Conservation (phyloP, 2,113 vertebrate genomes). For the Rhagologus leucostigma region DNA sequence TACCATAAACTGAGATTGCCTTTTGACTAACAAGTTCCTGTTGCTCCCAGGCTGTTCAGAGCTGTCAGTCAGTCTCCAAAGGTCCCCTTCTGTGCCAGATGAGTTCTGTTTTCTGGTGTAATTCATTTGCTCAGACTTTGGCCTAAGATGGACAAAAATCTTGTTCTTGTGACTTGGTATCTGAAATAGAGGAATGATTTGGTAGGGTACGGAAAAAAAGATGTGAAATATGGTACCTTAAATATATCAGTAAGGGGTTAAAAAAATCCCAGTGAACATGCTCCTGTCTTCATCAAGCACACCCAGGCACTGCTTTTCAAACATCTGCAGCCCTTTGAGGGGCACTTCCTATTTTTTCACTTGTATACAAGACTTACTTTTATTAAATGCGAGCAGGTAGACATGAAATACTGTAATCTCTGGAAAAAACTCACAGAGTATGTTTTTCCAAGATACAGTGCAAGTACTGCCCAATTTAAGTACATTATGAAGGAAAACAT, state of each 20-base stretch:
- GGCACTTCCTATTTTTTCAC: background rate
- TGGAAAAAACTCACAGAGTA: background rate
- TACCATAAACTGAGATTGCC: background rate
- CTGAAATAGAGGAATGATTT: background rate
- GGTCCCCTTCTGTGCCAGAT: background rate
- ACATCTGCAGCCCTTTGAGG: background rate
- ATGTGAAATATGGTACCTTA: background rate
- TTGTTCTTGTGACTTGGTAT: background rate
- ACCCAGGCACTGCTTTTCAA: background rate
- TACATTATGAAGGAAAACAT: background rate
- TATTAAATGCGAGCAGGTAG: background rate
- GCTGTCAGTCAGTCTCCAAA: background rate
- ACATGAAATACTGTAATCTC: background rate
- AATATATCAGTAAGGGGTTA: background rate
- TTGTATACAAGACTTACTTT: background rate
- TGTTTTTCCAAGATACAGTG: background rate
- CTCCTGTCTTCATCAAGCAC: background rate
- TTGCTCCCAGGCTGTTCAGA: background rate
- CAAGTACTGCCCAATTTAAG: background rate
- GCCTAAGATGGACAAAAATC: background rate
- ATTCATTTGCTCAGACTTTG: background rate
- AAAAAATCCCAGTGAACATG: background rate
- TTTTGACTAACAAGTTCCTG: background rate
- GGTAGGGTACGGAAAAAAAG: background rate
- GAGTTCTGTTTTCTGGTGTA: background rate